These are phyloP conservation scores for Lasaia peninsularis DNA, from an alignment of 1,140 invertebrate genomes.

Conservation along the genomic window DNA sequence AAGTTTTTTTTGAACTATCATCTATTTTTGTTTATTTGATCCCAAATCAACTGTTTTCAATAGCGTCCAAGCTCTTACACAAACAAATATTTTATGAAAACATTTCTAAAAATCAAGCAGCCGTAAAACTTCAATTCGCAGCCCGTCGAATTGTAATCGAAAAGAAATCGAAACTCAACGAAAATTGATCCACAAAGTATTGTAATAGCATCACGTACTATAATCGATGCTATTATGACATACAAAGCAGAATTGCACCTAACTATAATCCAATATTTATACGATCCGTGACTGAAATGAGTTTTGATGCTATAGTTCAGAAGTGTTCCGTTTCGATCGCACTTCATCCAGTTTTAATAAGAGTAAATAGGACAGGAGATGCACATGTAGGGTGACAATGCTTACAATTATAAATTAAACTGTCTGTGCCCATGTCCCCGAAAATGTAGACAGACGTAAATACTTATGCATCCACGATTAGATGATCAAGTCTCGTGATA, in stretches of 20 bases:
- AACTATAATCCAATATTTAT: slow-evolving; percentile 76
- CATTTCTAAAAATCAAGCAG: slow-evolving; percentile 51
- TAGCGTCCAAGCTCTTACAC: slow-evolving; percentile 12
- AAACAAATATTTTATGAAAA: slow-evolving; percentile 52
- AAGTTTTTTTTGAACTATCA: no score
- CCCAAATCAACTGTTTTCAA: neutral
- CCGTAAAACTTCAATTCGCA: slow-evolving; percentile 59
- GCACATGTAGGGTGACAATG: neutral
- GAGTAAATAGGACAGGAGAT: slow-evolving; percentile 24
- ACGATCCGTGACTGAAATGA: slow-evolving; percentile 53
- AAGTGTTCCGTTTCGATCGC: slow-evolving; percentile 32
- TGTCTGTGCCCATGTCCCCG: no score
- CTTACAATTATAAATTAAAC: neutral
- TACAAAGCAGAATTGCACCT: slow-evolving; percentile 70
- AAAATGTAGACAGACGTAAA: no score
- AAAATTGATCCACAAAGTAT: slow-evolving; percentile 52
- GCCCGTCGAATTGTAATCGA: slow-evolving; percentile 55
- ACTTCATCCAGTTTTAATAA: slow-evolving; percentile 5
- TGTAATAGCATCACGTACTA: slow-evolving; percentile 75
- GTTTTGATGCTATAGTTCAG: slow-evolving; percentile 17
- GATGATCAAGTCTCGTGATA: no score
- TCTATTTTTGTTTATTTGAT: no score
- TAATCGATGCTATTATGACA: slow-evolving; percentile 75
- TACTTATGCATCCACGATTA: no score
- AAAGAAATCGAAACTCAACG: slow-evolving; percentile 61